Evolutionary conservation across 2,797 vertebrate species (phyloP), one percentile per base, ranked within the genome.

Genomic region (Falco rusticolus): DNA sequence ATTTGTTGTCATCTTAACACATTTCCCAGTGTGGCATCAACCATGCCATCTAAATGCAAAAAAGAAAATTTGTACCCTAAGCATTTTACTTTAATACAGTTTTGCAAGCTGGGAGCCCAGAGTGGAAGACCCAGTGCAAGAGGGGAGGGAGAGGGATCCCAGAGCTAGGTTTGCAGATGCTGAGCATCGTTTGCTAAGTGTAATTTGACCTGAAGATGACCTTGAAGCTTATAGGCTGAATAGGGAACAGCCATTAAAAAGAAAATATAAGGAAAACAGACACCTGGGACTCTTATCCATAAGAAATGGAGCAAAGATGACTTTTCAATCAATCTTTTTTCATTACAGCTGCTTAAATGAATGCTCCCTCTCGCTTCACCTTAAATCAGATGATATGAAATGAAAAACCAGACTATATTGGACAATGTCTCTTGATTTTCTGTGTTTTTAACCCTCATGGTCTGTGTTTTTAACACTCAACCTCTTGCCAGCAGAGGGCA

Each of bases 321-420:
- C 69, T 95, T 95, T 86, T 75, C 74, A 91, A 77, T 96, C 78
- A 94, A 84, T 96, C 56, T 72, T 82, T 92, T 93, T 90, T 84
- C 56, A 93, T 93, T 94, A 91, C 53, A 68, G 59, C 47, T 96
- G 54, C 66, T 87, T 95, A 92, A 97, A 92, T 84, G 82, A 92
- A 94, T 92, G 81, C 31, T 85, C 72, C 53, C 56, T 81, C 84
- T 83, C 13, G 10, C 70, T 89, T 89, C 71, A 77, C 22, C 43
- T 94, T 79, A 86, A 86, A 93, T 95, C 90, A 94, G 71, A 57
- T 50, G 24, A 39, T 64, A 37, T 43, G 70, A 96, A 94, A 94
- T 81, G 39, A 75, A 93, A 89, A 94, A 86, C 4, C 39, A 91
- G 78, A 82, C 59, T 60, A 22, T 28, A 21, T 28, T 16, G 20